phyloP scores from a whole-genome alignment of 2,113 vertebrate species.

The Cygnus buccinator region DNA sequence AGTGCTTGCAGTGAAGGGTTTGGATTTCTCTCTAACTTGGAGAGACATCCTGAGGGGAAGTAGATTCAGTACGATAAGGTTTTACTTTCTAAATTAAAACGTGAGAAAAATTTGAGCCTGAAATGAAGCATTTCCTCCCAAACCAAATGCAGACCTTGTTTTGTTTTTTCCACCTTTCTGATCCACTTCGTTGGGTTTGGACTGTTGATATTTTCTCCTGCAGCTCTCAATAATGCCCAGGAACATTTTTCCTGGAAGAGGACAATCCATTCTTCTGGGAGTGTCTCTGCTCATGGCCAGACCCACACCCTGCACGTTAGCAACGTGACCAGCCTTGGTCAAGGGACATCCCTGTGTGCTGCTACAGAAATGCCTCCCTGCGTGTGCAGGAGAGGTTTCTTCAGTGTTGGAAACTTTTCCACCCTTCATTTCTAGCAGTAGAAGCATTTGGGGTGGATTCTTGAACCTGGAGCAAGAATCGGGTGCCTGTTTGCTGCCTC shows the following conservation, averaged over 20 bases:
- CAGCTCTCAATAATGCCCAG: neutral
- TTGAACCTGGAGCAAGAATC: neutral
- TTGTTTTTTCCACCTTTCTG: neutral
- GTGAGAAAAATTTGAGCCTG: neutral
- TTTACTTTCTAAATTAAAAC: neutral
- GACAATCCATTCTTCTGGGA: neutral
- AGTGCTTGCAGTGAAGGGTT: accelerated
- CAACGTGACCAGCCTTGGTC: neutral
- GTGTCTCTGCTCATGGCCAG: neutral
- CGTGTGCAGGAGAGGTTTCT: neutral
- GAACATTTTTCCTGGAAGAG: neutral
- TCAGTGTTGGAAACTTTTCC: neutral
- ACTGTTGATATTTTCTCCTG: accelerated
- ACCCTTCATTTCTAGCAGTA: neutral
- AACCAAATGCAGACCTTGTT: neutral
- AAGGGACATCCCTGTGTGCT: neutral
- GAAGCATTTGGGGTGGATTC: neutral
- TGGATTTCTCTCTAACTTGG: neutral
- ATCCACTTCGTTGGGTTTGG: neutral
- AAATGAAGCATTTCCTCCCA: neutral
- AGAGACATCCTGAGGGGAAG: accelerated
- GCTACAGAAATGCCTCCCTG: neutral
- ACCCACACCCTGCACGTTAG: neutral
- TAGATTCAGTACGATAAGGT: accelerated
- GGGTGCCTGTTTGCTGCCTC: accelerated